Conservation (phyloP, 1,140 invertebrate species). For the Drosophila orosa region DNA sequence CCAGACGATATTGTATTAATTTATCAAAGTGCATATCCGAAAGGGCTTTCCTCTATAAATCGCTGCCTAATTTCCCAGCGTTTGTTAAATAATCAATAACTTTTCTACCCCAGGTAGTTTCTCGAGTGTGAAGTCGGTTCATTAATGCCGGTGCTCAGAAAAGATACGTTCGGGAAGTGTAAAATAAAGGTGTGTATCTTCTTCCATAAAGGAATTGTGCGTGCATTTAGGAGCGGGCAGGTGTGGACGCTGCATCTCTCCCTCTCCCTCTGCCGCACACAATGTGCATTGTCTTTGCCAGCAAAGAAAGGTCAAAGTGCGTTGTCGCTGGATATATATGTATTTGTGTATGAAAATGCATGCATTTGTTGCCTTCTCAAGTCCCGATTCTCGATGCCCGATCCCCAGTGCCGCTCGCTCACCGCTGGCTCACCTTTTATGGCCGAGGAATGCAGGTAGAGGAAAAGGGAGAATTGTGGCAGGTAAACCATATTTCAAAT, state of each 20-base stretch:
- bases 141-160: constrained; percentile 60
- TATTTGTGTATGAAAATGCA: not conserved
- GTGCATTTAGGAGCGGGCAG: constrained; percentile 63
- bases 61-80: constrained; percentile 78
- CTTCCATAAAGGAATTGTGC: constrained; percentile 61
- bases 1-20: constrained; percentile 73
- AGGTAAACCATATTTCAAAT: constrained; percentile 80
- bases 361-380: constrained; percentile 20
- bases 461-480: constrained; percentile 29
- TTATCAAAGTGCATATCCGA: constrained; percentile 74
- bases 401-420: constrained; percentile 7
- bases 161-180: constrained; percentile 64
- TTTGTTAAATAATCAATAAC: constrained; percentile 80
- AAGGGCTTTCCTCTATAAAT: constrained; percentile 73
- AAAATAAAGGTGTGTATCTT: constrained; percentile 79
- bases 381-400: constrained; percentile 20
- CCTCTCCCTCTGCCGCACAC: constrained; percentile 25
- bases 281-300: constrained; percentile 68
- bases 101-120: constrained; percentile 40
- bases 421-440: constrained; percentile 29
- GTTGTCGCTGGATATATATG: constrained; percentile 41
- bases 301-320: constrained; percentile 74
- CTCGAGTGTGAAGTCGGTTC: constrained; percentile 71
- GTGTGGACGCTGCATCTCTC: constrained; percentile 41
- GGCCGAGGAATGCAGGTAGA: constrained; percentile 54